Evolutionary conservation across 1,140 invertebrate genomes (phyloP), one percentile per base, ranked within the genome.

Genomic region (Lepidurus packardi): DNA sequence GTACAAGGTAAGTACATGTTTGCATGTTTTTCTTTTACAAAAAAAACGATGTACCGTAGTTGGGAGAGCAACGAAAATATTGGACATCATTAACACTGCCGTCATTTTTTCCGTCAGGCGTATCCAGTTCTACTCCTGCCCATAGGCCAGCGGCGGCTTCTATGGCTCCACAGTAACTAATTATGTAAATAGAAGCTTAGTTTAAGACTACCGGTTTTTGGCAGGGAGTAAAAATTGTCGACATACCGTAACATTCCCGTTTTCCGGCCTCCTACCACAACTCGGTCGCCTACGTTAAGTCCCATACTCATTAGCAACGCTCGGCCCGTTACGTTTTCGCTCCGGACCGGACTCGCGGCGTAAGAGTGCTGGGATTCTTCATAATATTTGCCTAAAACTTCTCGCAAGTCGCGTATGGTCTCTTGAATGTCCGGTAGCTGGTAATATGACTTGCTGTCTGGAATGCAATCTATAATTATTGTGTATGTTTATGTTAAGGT

Each of bases 51-150:
- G 11, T 78, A 81, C 80, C 80, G 41, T 80, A 47, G 34, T 81
- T 80, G 7, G 79, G 44, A 21, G 80, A 78, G 25, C 80, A 84
- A 13, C 81, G 82, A 76, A 87, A 87, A 81, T 87, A 87, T 16
- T 80, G 73, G 8, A 83, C 85, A 11, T 87, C 88, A 78, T 88
- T 85, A 45, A 90, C 86, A 21, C 87, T 85, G 4, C 89, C 89
- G 85, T 89, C 87, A 81, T 89, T 89, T 81, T 88, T 89, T 5
- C 88, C 88, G 21, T 85, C 84, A 8, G 87, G 83, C 43, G 83
- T 81, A 80, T 89, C 88, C 53, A 89, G 82, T 81, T 88, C 87
- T 43, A 89, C 84, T 16, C 88, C 88, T 80, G 86, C 87, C 88
- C 88, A 89, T 24, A 84, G 83, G 41, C 89, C 89, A 80, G 82